These are phyloP conservation scores for Nymphalis io DNA, from an alignment of 1,140 invertebrate genomes.

Conservation along the genomic window DNA sequence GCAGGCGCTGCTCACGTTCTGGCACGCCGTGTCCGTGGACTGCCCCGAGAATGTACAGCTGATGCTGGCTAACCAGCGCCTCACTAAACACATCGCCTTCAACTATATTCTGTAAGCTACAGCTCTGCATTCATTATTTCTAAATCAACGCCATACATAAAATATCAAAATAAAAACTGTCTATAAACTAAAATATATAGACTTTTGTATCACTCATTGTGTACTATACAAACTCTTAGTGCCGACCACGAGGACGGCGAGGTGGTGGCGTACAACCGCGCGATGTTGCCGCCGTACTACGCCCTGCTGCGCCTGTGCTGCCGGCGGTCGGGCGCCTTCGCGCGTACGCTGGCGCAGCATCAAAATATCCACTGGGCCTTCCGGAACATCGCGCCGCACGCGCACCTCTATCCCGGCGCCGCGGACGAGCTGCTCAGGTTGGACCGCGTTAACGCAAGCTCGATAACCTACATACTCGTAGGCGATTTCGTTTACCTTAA, in stretches of 20 bases:
- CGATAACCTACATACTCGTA: too few species aligned
- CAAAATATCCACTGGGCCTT: slow-evolving; percentile 98
- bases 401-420: slow-evolving; percentile 93
- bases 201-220: too few species aligned
- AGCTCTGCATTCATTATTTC: not conserved
- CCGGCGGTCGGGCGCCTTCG: slow-evolving; percentile 91
- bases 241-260: slow-evolving; percentile 98
- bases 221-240: slow-evolving; percentile 63
- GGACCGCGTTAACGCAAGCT: too few species aligned
- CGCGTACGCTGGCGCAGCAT: slow-evolving; percentile 92
- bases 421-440: slow-evolving; percentile 92
- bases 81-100: slow-evolving; percentile 96
- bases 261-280: slow-evolving; percentile 94
- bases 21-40: slow-evolving; percentile 95
- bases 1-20: slow-evolving; percentile 94
- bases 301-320: slow-evolving; percentile 94
- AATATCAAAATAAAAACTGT: too few species aligned
- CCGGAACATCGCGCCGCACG: slow-evolving; percentile 96
- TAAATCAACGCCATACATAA: not conserved
- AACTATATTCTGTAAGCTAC: slow-evolving; percentile 96
- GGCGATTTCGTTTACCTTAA: too few species aligned
- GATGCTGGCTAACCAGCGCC: slow-evolving; percentile 90
- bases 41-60: slow-evolving; percentile 95
- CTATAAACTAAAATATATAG: too few species aligned
- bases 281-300: slow-evolving; percentile 97